A percentile compares a stretch with the other conserved stretches of the same genome.
Evolutionary conservation across 2,888 invertebrate species (phyloP).

Genomic region (Sicus ferrugineus): DNA sequence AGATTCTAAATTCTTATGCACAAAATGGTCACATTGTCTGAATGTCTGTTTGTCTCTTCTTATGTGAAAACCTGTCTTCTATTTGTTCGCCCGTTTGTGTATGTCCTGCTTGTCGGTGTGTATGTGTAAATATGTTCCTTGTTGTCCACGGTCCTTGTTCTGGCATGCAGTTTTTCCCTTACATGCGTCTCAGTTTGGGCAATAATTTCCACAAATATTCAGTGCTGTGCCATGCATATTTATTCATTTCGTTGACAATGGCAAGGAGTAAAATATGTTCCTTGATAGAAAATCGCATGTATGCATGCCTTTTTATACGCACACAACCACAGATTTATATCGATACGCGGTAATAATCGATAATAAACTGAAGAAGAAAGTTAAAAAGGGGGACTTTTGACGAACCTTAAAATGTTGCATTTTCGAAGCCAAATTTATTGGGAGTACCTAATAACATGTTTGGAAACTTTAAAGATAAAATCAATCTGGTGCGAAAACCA

Average conservation of each 20-base stretch:
- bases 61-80: constrained; percentile 1
- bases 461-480: too few species aligned
- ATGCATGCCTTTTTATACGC: not conserved
- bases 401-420: too few species aligned
- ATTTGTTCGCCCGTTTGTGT: not conserved
- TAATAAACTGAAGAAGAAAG: not conserved
- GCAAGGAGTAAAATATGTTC: constrained; percentile 32
- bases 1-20: too few species aligned
- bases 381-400: too few species aligned
- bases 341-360: not conserved
- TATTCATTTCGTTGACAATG: constrained; percentile 39
- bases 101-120: not conserved
- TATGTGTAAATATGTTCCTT: not conserved
- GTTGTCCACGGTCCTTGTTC: not conserved
- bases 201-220: constrained; percentile 6
- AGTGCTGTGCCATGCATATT: constrained; percentile 29
- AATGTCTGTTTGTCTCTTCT: not conserved
- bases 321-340: not conserved
- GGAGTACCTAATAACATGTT: too few species aligned
- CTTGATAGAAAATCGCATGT: not conserved
- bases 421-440: too few species aligned
- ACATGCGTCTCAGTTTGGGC: not conserved
- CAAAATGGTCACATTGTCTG: too few species aligned
- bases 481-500: too few species aligned
- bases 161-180: not conserved